These are phyloP conservation scores for Ardeotis arabs DNA, from an alignment of 2,113 vertebrate genomes.

Conservation along the genomic window DNA sequence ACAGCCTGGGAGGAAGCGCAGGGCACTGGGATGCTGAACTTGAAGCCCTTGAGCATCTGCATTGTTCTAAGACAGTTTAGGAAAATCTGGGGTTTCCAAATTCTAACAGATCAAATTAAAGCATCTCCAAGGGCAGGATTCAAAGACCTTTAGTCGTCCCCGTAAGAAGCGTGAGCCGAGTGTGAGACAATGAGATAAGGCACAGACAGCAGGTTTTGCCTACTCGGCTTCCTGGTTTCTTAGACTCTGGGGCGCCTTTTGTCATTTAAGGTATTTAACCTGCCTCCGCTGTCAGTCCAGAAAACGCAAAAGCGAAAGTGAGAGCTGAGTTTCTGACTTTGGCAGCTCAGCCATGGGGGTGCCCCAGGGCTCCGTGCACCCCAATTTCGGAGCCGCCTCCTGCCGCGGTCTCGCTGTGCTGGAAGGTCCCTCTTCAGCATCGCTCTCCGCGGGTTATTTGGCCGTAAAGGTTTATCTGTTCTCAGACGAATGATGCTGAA, in stretches of 20 bases:
- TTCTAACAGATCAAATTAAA: neutral
- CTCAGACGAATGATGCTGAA: neutral
- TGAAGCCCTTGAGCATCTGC: neutral
- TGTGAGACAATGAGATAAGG: neutral
- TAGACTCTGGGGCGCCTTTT: neutral
- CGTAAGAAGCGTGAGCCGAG: neutral
- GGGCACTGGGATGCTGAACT: neutral
- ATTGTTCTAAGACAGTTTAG: neutral
- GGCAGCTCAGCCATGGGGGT: neutral
- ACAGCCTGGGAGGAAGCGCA: neutral
- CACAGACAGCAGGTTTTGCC: neutral
- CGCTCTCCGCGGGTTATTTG: neutral
- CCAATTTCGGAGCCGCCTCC: neutral
- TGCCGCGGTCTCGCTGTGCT: accelerated
- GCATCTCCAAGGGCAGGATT: accelerated
- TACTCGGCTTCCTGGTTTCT: neutral
- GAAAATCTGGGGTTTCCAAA: neutral
- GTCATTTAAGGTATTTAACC: neutral
- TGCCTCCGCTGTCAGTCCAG: too few relatives aligned
- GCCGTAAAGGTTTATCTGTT: neutral
- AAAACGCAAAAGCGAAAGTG: neutral
- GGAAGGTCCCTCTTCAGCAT: neutral
- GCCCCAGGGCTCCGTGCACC: neutral
- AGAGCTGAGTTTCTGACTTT: neutral
- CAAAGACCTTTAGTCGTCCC: neutral